Evolutionary conservation across 2,113 vertebrate species (phyloP).

Genomic region (Gymnogyps californianus): DNA sequence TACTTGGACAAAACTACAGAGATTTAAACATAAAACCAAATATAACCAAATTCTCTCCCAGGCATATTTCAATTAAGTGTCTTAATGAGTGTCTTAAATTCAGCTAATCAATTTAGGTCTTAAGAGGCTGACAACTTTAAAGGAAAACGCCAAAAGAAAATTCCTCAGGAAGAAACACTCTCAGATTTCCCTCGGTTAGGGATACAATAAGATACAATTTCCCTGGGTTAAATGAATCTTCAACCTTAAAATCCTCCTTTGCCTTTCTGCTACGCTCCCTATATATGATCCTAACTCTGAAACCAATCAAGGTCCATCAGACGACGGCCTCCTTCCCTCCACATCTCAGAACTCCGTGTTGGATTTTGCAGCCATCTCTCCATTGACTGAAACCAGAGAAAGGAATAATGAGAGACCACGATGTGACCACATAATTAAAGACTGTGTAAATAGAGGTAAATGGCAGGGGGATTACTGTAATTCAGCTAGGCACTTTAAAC

Average conservation of each 20-base stretch:
- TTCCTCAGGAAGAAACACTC: neutral
- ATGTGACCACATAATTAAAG: neutral
- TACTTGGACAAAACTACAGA: slow-evolving; percentile 15
- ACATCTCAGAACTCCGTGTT: neutral
- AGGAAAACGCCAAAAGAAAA: neutral
- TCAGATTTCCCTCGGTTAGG: neutral
- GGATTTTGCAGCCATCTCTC: neutral
- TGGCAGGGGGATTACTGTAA: neutral
- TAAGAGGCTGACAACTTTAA: neutral
- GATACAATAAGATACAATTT: neutral
- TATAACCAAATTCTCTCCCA: neutral
- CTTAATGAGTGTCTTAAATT: slow-evolving; percentile 10
- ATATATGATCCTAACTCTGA: neutral
- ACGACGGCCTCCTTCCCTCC: neutral
- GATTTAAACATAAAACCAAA: neutral
- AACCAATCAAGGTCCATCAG: neutral
- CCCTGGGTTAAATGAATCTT: neutral
- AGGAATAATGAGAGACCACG: neutral
- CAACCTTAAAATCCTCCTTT: neutral
- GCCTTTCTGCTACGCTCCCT: neutral
- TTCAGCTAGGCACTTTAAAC: neutral
- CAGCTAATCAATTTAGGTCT: neutral
- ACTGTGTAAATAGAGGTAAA: neutral
- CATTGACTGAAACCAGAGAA: neutral
- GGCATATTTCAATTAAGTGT: slow-evolving; percentile 16